Conservation (phyloP, 2,113 vertebrate genomes). For the Zosterops lateralis region DNA sequence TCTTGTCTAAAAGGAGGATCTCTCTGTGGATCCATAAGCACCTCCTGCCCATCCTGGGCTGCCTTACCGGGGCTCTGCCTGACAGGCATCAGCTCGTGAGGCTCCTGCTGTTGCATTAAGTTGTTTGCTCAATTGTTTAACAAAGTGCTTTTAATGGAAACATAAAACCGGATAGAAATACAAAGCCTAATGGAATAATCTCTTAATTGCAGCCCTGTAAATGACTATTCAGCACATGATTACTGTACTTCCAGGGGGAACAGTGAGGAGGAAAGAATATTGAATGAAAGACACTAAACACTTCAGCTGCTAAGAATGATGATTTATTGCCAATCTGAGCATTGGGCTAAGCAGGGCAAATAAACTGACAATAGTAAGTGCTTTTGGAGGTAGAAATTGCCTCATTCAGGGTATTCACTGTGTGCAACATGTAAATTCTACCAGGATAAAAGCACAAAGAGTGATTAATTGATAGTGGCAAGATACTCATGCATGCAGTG, state of each 20-base stretch:
- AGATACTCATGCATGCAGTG: conserved; percentile 22
- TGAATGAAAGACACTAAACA: conserved; percentile 14
- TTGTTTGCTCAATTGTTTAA: conserved; percentile 20
- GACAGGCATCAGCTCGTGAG: not conserved
- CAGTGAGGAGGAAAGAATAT: not conserved
- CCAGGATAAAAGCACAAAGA: conserved; percentile 40
- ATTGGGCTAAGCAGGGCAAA: not conserved
- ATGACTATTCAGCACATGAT: not conserved
- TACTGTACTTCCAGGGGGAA: not conserved
- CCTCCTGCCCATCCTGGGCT: not conserved
- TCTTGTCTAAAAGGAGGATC: not conserved
- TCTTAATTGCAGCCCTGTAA: conserved; percentile 31
- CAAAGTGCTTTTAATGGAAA: conserved; percentile 36
- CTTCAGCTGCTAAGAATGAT: not conserved
- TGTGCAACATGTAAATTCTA: not conserved
- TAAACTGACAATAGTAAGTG: not conserved
- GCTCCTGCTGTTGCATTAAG: not conserved
- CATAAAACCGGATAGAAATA: conserved; percentile 14
- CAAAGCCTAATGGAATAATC: conserved; percentile 33
- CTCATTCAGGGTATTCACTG: not conserved
- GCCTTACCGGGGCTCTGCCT: not conserved
- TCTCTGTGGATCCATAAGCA: not conserved
- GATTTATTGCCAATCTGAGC: not conserved
- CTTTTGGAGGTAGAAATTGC: conserved; percentile 26
- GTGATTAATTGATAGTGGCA: not conserved